A percentile compares a stretch with the other conserved stretches of the same genome.
These are phyloP conservation scores for Agrilus planipennis DNA, from an alignment of 1,140 invertebrate species.

Conservation along the genomic window DNA sequence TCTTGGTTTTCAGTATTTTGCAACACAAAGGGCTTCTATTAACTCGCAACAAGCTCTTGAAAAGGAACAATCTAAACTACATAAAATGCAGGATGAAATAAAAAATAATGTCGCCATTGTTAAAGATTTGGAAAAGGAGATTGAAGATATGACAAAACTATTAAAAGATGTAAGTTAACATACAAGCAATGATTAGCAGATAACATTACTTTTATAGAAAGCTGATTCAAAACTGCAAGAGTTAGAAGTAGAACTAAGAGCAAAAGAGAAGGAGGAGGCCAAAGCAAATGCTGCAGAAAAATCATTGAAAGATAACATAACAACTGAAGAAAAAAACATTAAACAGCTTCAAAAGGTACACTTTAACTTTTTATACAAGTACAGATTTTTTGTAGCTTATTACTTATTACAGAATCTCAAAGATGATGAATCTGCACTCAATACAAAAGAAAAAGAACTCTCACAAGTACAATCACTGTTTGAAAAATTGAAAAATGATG, in stretches of 20 bases:
- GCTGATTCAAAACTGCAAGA: slow-evolving; percentile 40
- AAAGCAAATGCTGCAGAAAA: slow-evolving; percentile 54
- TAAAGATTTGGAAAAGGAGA: slow-evolving; percentile 40
- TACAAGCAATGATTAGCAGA: not conserved
- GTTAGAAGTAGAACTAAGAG: slow-evolving; percentile 54
- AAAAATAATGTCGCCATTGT: slow-evolving; percentile 37
- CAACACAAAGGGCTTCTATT: slow-evolving; percentile 38
- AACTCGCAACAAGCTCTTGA: slow-evolving; percentile 43
- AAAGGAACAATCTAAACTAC: slow-evolving; percentile 39
- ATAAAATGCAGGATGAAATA: slow-evolving; percentile 42
- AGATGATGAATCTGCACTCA: slow-evolving; percentile 58
- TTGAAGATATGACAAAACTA: slow-evolving; percentile 39
- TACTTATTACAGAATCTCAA: slow-evolving; percentile 39
- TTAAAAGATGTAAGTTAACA: slow-evolving; percentile 41
- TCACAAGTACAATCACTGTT: slow-evolving; percentile 55
- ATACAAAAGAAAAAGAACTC: slow-evolving; percentile 53
- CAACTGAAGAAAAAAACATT: slow-evolving; percentile 56
- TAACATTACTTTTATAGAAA: not conserved
- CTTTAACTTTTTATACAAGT: not conserved
- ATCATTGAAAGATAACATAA: slow-evolving; percentile 54
- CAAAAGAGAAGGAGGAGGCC: slow-evolving; percentile 54
- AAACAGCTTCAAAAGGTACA: slow-evolving; percentile 48
- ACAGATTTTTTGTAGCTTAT: not conserved
- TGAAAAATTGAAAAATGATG: slow-evolving; percentile 54
- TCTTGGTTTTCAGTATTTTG: slow-evolving; percentile 62